Base-by-base conservation (phyloP, 2,888 invertebrate species). In the Eumerus sabulonum region DNA sequence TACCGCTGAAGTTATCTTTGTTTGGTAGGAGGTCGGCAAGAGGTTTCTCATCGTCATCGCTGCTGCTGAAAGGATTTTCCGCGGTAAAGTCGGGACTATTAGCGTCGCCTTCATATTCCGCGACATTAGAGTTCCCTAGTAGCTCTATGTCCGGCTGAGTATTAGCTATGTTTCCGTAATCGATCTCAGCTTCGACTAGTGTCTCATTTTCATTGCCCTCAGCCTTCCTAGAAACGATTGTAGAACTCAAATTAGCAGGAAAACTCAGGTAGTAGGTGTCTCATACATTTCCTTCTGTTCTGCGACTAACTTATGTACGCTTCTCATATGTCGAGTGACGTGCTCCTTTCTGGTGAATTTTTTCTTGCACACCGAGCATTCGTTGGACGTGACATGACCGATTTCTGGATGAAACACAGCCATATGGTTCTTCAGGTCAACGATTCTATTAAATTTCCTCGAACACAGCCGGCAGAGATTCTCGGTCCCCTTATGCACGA, bases 331-430 rank as follows among this genome's bases (percentile, higher is more conserved):
- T 1, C 91, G 86, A 64, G 87, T 87, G 50, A 91, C 82, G 82
- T 91, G 90, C 76, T 90, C 89, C 1, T 87, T 85, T 0, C 90
- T 86, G 2, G 88, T 86, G 83, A 91, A 91, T 13, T 86, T 85
- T 76, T 90, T 90, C 11, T 86, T 85, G 82, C 91, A 91, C 3
- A 88, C 82, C 44, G 84, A 84, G 82, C 91, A 91, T 48, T 83
- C 74, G 35, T 81, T 72, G 11, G 73, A 62, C 3, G 63, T 59
- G 1, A 35, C 64, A 9, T 74, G 76, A 16, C 57, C 60, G 12
- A 82, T 54, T 38, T 84, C 84, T 14, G 85, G 83, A 73, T 87
- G 87, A 38, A 59, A 57, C 35, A 82, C 79, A 0, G 82, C 64
- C 17, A 86, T 82, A 79, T 91, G 91, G 1, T 89, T 86, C 70